phyloP scores from a whole-genome alignment of 2,797 vertebrate genomes.

The Pygocentrus nattereri region DNA sequence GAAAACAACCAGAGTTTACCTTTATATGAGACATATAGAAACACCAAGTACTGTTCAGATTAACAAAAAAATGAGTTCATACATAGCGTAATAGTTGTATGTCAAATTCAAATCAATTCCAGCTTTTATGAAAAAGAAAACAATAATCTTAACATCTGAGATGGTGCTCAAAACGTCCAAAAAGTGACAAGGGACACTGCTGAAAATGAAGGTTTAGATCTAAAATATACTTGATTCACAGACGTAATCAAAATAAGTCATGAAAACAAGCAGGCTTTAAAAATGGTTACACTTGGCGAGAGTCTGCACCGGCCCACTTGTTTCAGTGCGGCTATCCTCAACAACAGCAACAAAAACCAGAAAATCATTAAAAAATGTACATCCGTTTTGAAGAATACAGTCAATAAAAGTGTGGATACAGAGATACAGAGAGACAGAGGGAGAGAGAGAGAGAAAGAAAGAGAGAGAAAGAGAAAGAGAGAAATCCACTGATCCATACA shows the following conservation, averaged over 20 bases:
- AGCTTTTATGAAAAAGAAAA: conserved; percentile 69
- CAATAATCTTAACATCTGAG: not conserved
- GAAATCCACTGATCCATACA: conserved; percentile 17
- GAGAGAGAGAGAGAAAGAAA: too few species aligned
- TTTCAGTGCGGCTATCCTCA: not conserved
- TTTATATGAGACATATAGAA: conserved; percentile 73
- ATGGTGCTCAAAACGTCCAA: not conserved
- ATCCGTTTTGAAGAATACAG: conserved; percentile 66
- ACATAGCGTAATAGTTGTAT: conserved; percentile 38
- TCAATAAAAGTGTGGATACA: not conserved
- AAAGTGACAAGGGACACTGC: not conserved
- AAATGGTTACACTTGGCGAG: not conserved
- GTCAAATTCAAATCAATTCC: conserved; percentile 63
- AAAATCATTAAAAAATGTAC: conserved; percentile 39
- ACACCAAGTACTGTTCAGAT: conserved; percentile 72
- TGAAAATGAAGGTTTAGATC: not conserved
- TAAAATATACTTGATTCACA: not conserved
- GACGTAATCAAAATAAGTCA: not conserved
- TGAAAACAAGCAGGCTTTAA: not conserved
- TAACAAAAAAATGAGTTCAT: conserved; percentile 62
- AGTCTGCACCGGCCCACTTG: not conserved
- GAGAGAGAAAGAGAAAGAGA: too few species aligned
- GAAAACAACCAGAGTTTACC: conserved; percentile 77
- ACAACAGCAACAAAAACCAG: not conserved
- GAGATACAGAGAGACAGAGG: too few species aligned